Base-by-base conservation (phyloP, 2,888 invertebrate genomes). In the Pollenia labialis region DNA sequence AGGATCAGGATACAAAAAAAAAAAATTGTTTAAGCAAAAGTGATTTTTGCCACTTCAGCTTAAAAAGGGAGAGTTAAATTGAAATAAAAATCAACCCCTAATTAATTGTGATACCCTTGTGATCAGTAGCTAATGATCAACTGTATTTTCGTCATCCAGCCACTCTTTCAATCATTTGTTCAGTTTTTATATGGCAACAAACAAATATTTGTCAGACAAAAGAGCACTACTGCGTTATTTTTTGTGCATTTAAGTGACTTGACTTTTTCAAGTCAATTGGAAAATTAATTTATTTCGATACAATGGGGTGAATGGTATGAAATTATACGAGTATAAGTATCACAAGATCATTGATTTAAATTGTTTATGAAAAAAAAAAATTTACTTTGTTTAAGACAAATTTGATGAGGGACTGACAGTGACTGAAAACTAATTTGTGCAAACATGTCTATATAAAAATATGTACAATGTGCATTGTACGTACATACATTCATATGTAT, bases 391-490 rank as follows among this genome's bases (percentile, higher is more conserved):
- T 80, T 87, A 66, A 82, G 85, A 84, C 83, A 85, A 86, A 87
- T 87, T 86, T 88, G 88, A 88, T 76, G 85, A 88, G 82, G 88
- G 88, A 87, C 85, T 88, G 88, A 88, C 88, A 88, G 87, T 85
- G 71, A 68, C 71, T 83, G 85, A 87, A 87, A 88, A 81, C 77
- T 87, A 87, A 87, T 87, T 87, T 82, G 74, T 66, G 42, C 74
- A 71, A 48, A 72, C 44, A 72, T 32, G 32, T 32, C 62, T 42
- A 32, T 32, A 32, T 32, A 32, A 32, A 32, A 32, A 32, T 46
- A 10, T 23, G 44, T 52, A 32, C 50, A 60, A 10, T 23, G 44
- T 52, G 18, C 50, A 60, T 40, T 23, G 23, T 23, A 23, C 23
- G 46, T 40, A 40, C 42, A 50, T 54, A 48, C 44, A 44, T 69